Base-by-base conservation (phyloP, 2,888 invertebrate species). In the Rhyacophila evoluta region DNA sequence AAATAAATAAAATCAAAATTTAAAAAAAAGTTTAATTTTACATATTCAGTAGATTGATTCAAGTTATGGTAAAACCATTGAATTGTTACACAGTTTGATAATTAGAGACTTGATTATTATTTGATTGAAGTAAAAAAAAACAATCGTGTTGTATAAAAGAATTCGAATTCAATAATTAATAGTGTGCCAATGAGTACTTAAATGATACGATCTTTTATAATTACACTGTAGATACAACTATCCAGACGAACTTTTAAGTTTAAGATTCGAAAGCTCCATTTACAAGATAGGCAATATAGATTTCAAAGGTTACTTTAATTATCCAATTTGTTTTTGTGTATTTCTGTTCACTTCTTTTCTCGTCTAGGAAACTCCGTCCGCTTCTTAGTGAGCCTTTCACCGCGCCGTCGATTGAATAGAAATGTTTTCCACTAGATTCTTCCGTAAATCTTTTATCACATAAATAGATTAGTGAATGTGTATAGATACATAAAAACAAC, bases 221-320 rank as follows among this genome's bases (percentile, higher is more conserved):
- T n/a, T n/a, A n/a, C n/a, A n/a, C n/a, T n/a, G n/a, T n/a, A n/a
- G n/a, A n/a, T n/a, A n/a, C n/a, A 33, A 33, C 29, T 55, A 5
- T 10, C 19, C 2, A 55, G 1, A 25, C 1, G 4, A 55, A 55
- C 55, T 19, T 8, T 10, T 19, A 19, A 25, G 55, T 55, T 55
- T 55, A 55, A 25, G 19, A 55, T 55, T 8, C 6, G 19, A 25
- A 25, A 55, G 25, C 12, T 25, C 55, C 10, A 55, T 55, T 55
- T 55, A 55, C 15, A n/a, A n/a, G 55, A 55, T 55, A 55, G 55
- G 1, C 55, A 55, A 55, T 55, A 55, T 55, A 55, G 55, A 12
- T 10, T 55, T 55, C 19, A 25, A 55, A 55, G 10, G 55, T 19
- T 55, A 19, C 55, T 19, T 55, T 55, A 55, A 55, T 55, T 55